phyloP scores from a whole-genome alignment of 2,113 vertebrate species.

The Synodontis membranacea region DNA sequence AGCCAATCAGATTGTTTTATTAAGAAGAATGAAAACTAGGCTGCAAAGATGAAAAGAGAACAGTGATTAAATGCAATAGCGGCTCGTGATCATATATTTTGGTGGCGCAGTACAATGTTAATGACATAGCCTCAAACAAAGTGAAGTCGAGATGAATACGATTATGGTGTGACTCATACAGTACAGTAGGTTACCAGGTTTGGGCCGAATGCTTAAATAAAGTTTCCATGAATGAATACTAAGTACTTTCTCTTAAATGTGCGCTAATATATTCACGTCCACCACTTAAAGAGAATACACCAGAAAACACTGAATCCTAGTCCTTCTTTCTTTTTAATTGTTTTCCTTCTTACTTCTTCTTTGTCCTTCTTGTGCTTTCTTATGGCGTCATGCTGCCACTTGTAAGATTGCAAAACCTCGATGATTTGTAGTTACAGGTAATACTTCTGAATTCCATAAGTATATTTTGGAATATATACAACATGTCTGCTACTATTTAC shows the following conservation, averaged over 20 bases:
- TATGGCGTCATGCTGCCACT: no score
- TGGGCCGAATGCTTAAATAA: not conserved
- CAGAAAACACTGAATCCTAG: no score
- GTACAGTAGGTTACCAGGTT: not conserved
- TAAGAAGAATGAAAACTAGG: constrained; percentile 4
- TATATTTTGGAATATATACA: no score
- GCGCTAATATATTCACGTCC: not conserved
- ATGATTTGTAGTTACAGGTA: no score
- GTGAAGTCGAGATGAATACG: not conserved
- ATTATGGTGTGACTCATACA: not conserved
- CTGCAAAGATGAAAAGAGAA: constrained; percentile 4
- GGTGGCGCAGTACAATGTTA: not conserved
- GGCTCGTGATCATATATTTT: not conserved
- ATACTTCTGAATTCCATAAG: no score
- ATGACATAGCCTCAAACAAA: not conserved
- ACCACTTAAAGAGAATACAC: no score
- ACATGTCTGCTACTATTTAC: no score
- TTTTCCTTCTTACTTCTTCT: no score
- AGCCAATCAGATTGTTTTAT: constrained; percentile 15
- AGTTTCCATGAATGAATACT: not conserved
- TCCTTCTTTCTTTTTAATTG: no score
- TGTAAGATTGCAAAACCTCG: no score
- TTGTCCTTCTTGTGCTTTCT: no score
- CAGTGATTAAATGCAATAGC: not conserved
- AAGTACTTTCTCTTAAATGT: not conserved